A percentile compares a stretch with the other conserved stretches of the same genome.
These are phyloP conservation scores for Rhyacichthys aspro DNA, from an alignment of 2,797 vertebrate genomes.

Conservation along the genomic window DNA sequence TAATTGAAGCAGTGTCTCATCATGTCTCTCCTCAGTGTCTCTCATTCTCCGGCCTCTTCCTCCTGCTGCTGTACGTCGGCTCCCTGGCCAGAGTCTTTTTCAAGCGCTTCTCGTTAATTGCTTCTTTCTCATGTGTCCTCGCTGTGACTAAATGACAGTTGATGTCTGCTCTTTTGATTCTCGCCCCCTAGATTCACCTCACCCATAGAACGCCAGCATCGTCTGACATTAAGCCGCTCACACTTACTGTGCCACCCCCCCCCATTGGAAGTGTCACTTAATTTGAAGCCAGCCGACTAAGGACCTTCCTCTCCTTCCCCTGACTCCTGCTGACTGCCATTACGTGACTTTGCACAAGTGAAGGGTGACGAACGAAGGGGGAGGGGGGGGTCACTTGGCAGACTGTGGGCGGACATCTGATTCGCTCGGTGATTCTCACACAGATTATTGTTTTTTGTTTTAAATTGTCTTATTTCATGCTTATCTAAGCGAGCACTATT, in stretches of 20 bases:
- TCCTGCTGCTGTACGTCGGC: slow-evolving; percentile 23
- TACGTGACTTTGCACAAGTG: slow-evolving; percentile 1
- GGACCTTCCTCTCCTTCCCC: slow-evolving; percentile 22
- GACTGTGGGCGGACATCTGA: slow-evolving; percentile 6
- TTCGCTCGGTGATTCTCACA: slow-evolving; percentile 20
- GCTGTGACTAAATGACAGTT: slow-evolving; percentile 57
- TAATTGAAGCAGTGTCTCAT: slow-evolving; percentile 7
- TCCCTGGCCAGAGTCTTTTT: slow-evolving; percentile 33
- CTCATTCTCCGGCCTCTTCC: slow-evolving; percentile 8
- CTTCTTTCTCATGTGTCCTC: slow-evolving; percentile 45
- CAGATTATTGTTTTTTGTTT: slow-evolving; percentile 54
- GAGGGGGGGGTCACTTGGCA: slow-evolving; percentile 17
- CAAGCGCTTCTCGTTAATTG: slow-evolving; percentile 59
- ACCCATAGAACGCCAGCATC: slow-evolving; percentile 34
- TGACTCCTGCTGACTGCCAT: slow-evolving; percentile 23
- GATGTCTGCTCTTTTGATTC: slow-evolving; percentile 51
- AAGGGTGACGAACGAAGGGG: background rate
- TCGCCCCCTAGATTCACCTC: slow-evolving; percentile 25
- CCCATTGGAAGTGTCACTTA: slow-evolving; percentile 59
- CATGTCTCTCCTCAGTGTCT: slow-evolving; percentile 5
- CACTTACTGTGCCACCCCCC: slow-evolving; percentile 24
- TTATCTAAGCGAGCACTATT: slow-evolving; percentile 44
- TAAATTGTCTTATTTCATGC: slow-evolving; percentile 59
- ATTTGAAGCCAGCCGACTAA: slow-evolving; percentile 42
- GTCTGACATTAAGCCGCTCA: slow-evolving; percentile 64